Percentiles rank a stretch among this genome's conserved stretches.
Evolutionary conservation across 2,888 invertebrate genomes (phyloP).

Genomic region (Leptopilina syphax): DNA sequence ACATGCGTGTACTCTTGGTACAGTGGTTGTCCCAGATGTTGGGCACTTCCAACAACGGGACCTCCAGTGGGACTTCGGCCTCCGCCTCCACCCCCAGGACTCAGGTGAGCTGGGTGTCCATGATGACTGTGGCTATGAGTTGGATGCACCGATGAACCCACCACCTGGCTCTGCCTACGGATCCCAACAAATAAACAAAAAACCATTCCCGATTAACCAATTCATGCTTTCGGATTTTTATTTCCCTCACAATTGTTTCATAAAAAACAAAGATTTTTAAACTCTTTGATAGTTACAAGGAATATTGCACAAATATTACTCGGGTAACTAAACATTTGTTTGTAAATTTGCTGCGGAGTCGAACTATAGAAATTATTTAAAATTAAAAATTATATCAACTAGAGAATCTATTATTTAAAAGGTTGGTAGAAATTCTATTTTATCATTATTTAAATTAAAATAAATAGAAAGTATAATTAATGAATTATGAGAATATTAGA

Average conservation of each 20-base stretch:
- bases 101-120: constrained; percentile 71
- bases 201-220: constrained; percentile 63
- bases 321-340: too few species aligned
- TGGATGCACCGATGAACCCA: constrained; percentile 73
- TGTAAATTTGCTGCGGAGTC: too few species aligned
- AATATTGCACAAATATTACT: too few species aligned
- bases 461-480: neutral
- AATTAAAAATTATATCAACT: too few species aligned
- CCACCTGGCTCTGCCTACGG: constrained; percentile 75
- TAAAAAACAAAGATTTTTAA: too few species aligned
- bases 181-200: constrained; percentile 52
- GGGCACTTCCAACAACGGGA: constrained; percentile 78
- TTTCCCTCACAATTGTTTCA: constrained; percentile 25
- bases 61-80: constrained; percentile 72
- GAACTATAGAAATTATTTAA: too few species aligned
- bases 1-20: constrained; percentile 79
- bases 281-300: too few species aligned
- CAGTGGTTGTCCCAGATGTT: constrained; percentile 80
- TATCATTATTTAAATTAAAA: too few species aligned
- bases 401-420: too few species aligned
- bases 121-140: constrained; percentile 74
- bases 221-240: constrained; percentile 52
- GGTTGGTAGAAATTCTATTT: too few species aligned
- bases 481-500: too few species aligned
- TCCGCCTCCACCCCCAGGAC: constrained; percentile 69